Percentiles rank a stretch among this genome's conserved stretches.
Evolutionary conservation across 2,113 vertebrate genomes (phyloP).

Genomic region (Suricata suricatta): DNA sequence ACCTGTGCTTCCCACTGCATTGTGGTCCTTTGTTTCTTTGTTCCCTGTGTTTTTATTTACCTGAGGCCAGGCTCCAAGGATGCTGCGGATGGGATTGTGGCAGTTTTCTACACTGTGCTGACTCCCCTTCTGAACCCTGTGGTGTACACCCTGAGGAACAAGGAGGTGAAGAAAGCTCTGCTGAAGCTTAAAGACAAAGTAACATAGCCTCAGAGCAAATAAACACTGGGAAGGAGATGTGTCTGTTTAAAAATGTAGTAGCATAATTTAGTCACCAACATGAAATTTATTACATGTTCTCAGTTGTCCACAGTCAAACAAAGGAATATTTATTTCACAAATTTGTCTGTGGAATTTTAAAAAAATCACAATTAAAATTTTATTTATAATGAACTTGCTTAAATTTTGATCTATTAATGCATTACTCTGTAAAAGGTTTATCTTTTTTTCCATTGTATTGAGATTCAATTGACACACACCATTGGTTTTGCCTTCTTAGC

Average conservation of each 20-base stretch:
- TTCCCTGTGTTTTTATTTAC: slow-evolving; percentile 29
- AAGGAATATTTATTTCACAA: background rate
- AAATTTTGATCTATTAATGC: background rate
- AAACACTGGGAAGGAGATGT: background rate
- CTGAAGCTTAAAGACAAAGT: background rate
- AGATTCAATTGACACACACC: background rate
- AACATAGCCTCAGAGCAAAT: background rate
- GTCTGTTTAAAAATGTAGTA: background rate
- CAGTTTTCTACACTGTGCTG: slow-evolving; percentile 61
- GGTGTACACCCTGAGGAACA: slow-evolving; percentile 73
- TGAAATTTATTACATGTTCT: background rate
- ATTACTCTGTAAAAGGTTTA: background rate
- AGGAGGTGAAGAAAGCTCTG: slow-evolving; percentile 59
- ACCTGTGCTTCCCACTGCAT: background rate
- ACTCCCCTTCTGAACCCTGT: slow-evolving; percentile 59
- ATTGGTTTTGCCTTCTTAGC: background rate
- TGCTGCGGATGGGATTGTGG: no score
- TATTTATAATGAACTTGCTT: background rate
- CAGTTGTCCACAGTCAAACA: background rate
- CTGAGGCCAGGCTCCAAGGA: slow-evolving; percentile 14
- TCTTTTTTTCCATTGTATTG: background rate
- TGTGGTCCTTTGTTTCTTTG: slow-evolving; percentile 22
- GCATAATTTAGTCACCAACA: background rate
- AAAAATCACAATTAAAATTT: background rate
- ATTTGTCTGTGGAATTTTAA: background rate